phyloP scores from a whole-genome alignment of 2,888 invertebrate genomes.

The Cremastobaeus sp. region DNA sequence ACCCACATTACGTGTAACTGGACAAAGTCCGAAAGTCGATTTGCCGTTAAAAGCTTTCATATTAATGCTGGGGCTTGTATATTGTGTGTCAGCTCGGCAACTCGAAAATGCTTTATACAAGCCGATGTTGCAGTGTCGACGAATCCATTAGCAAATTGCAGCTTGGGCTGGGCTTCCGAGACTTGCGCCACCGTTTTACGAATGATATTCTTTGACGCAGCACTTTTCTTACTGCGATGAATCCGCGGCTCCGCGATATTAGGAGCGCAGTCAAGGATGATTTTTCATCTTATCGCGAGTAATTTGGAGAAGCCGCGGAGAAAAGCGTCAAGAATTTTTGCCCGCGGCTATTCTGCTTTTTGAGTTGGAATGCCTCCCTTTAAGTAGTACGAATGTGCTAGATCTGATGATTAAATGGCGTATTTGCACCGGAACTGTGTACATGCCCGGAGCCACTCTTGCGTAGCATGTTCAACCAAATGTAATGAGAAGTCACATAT shows the following conservation, averaged over 20 bases:
- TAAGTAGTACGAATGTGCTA: conserved; percentile 33
- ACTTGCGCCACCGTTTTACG: conserved; percentile 39
- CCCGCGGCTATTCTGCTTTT: conserved; percentile 20
- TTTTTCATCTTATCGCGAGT: conserved; percentile 40
- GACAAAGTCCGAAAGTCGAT: conserved; percentile 64
- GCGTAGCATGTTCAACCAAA: conserved; percentile 31
- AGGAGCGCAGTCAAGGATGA: conserved; percentile 42
- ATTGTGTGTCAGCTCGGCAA: conserved; percentile 47
- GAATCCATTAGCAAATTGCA: conserved; percentile 60
- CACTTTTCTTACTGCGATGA: conserved; percentile 46
- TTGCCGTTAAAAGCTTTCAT: conserved; percentile 68
- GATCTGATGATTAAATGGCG: conserved; percentile 44
- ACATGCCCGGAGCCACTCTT: conserved; percentile 17
- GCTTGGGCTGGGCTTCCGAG: conserved; percentile 33
- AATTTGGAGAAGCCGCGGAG: conserved; percentile 13
- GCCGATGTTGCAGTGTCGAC: conserved; percentile 50
- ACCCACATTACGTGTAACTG: conserved; percentile 35
- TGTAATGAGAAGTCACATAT: conserved; percentile 43
- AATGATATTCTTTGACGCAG: conserved; percentile 56
- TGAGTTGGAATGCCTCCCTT: conserved; percentile 14
- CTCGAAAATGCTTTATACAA: conserved; percentile 51
- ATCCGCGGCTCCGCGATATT: conserved; percentile 23
- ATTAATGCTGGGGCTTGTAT: conserved; percentile 53
- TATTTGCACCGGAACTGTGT: conserved; percentile 26
- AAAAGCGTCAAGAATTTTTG: conserved; percentile 6